phyloP scores from a whole-genome alignment of 2,113 vertebrate species.

The sheep (Ovis aries) region DNA sequence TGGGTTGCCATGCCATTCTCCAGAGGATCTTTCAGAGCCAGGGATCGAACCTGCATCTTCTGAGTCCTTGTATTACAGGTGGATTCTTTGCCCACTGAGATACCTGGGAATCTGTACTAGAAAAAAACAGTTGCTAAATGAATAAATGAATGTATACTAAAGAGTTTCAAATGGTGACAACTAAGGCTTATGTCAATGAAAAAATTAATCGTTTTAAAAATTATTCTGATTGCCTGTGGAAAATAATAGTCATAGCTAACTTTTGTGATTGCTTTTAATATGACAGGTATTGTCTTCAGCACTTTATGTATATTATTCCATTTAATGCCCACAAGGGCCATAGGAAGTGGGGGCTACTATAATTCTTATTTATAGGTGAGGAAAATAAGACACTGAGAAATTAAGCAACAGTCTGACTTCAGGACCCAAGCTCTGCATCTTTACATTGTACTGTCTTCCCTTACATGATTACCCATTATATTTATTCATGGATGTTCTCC shows the following conservation, averaged over 20 bases:
- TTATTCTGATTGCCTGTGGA: background rate
- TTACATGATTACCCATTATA: background rate
- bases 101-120: background rate
- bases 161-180: background rate
- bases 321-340: background rate
- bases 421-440: background rate
- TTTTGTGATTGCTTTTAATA: background rate
- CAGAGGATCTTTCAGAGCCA: background rate
- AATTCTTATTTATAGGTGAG: background rate
- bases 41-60: accelerated
- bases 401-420: background rate
- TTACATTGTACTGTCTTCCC: background rate
- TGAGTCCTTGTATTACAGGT: background rate
- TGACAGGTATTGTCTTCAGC: background rate
- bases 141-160: background rate
- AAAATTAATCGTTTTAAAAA: background rate
- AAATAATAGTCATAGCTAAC: background rate
- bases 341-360: background rate
- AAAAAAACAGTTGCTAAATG: background rate
- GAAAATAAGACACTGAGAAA: background rate
- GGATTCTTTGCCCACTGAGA: background rate
- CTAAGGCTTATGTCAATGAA: background rate
- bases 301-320: background rate
- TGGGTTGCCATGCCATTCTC: background rate
- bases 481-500: background rate